Conservation (phyloP, 2,888 invertebrate species). For the Limnephilus marmoratus region DNA sequence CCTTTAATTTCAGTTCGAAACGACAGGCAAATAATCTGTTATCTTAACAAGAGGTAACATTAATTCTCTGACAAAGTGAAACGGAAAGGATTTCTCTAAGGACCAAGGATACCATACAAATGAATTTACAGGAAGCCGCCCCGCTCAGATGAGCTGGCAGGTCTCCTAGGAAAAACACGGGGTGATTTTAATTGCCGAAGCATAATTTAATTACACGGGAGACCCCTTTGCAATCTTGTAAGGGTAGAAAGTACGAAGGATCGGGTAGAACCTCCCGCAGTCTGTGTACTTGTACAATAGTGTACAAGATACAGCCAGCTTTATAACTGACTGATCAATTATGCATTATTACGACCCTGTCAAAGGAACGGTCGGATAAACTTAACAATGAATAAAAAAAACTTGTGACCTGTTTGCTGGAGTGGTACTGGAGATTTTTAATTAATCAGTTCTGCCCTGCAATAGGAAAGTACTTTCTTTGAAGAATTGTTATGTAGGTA, state of each 20-base stretch:
- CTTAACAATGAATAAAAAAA: no score
- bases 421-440: no score
- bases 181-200: constrained; percentile 58
- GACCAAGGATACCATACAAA: constrained; percentile 41
- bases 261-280: background rate
- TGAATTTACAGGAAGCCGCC: constrained; percentile 8
- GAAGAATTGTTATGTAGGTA: no score
- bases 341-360: no score
- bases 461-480: no score
- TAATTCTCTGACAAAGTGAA: constrained; percentile 33
- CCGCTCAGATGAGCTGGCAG: constrained; percentile 29
- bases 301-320: background rate
- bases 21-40: constrained; percentile 29
- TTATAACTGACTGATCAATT: background rate
- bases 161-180: constrained; percentile 48
- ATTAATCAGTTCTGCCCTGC: no score
- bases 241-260: background rate
- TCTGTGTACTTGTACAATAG: background rate
- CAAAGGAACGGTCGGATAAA: no score
- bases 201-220: constrained; percentile 57
- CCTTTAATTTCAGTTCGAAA: background rate
- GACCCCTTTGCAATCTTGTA: constrained; percentile 33
- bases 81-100: constrained; percentile 30
- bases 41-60: constrained; percentile 31
- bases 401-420: no score